A percentile compares a stretch with the other conserved stretches of the same genome.
phyloP scores from a whole-genome alignment of 2,888 invertebrate genomes.

The Hyppa rectilinea region DNA sequence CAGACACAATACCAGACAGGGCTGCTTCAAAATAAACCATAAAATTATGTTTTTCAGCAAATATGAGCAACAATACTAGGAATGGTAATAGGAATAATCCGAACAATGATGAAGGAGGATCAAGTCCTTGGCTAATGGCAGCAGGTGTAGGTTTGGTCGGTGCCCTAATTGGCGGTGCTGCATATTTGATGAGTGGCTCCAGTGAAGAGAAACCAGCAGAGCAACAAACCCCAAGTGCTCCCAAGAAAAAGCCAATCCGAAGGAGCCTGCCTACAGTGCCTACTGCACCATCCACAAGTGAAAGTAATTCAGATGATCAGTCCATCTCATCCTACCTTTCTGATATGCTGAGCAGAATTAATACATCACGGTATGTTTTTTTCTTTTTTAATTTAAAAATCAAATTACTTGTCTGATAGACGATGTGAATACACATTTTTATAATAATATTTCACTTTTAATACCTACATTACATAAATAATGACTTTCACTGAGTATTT shows the following conservation, averaged over 20 bases:
- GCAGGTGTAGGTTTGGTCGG: conserved; percentile 52
- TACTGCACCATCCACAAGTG: neutral
- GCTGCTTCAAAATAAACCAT: too few relatives aligned
- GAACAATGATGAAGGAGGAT: conserved; percentile 8
- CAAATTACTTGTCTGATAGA: neutral
- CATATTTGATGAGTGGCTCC: conserved; percentile 48
- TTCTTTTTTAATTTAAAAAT: neutral
- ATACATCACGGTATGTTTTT: conserved; percentile 37
- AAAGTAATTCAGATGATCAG: neutral
- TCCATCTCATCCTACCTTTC: conserved; percentile 45
- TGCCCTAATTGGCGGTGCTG: conserved; percentile 52
- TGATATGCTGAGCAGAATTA: conserved; percentile 42
- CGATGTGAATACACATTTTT: neutral
- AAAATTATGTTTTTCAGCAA: conserved; percentile 33
- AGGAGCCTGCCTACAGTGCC: neutral
- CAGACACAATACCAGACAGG: too few relatives aligned
- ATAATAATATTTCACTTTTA: neutral
- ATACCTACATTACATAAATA: too few relatives aligned
- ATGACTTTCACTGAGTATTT: too few relatives aligned
- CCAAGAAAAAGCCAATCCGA: neutral
- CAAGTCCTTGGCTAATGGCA: conserved; percentile 30
- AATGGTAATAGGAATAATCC: conserved; percentile 19
- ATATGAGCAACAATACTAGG: conserved; percentile 37
- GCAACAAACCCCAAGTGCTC: neutral
- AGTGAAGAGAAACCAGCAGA: neutral